A percentile compares a stretch with the other conserved stretches of the same genome.
Conservation (phyloP, 2,113 vertebrate species). For the Glaucidium brasilianum region DNA sequence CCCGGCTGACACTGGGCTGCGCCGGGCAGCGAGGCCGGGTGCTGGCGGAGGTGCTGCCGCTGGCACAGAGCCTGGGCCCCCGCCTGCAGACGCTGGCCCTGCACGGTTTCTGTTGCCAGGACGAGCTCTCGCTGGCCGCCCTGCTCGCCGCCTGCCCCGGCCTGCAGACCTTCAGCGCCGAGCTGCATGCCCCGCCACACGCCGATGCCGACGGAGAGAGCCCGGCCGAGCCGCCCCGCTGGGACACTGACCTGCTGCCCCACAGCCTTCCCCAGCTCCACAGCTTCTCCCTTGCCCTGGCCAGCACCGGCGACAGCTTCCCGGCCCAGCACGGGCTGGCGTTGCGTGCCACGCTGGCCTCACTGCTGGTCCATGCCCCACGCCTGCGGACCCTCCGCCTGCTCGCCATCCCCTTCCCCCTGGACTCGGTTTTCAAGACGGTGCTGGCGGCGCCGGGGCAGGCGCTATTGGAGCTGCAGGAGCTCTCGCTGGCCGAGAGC, state of each 20-base stretch:
- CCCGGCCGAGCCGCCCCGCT: rapidly evolving
- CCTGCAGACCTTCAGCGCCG: not conserved
- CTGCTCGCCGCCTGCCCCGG: conserved; percentile 16
- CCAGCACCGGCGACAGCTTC: rapidly evolving
- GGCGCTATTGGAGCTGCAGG: not conserved
- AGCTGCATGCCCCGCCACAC: not conserved
- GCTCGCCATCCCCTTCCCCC: not conserved
- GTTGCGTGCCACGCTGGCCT: not conserved
- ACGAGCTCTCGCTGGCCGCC: not conserved
- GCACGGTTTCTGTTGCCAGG: conserved; percentile 5
- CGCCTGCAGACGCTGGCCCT: conserved; percentile 38
- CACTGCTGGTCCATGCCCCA: not conserved
- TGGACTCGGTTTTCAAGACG: conserved; percentile 47
- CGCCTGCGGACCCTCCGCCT: conserved; percentile 3
- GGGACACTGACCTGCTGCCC: not conserved
- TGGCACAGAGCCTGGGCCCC: not conserved
- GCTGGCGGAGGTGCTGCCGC: not conserved
- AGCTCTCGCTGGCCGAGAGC: conserved; percentile 46
- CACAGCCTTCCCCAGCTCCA: not conserved
- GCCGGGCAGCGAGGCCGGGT: not conserved
- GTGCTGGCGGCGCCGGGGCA: not conserved
- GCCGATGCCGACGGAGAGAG: rapidly evolving
- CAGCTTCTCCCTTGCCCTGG: conserved; percentile 26
- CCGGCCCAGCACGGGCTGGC: not conserved
- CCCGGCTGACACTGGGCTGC: conserved; percentile 11